Evolutionary conservation across 2,797 vertebrate species (phyloP).

Genomic region (Etheostoma perlongum): DNA sequence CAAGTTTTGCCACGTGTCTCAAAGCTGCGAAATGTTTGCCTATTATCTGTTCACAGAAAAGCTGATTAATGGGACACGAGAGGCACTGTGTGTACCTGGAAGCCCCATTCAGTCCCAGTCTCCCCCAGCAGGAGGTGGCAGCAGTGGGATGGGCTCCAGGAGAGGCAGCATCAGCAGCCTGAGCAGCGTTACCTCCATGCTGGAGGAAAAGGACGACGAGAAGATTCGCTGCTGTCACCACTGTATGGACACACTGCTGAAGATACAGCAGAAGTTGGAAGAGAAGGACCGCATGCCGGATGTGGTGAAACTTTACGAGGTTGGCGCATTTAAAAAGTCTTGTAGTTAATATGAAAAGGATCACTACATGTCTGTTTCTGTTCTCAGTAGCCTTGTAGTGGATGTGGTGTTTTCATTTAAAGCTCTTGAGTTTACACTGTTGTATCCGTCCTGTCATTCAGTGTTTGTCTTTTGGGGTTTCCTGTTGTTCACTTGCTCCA

Average conservation of each 20-base stretch:
- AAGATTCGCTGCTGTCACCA: constrained; percentile 95
- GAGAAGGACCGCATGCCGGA: constrained; percentile 92
- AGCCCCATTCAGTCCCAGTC: constrained; percentile 88
- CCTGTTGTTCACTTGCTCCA: constrained; percentile 46
- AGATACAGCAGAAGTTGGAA: constrained; percentile 93
- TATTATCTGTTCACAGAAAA: constrained; percentile 84
- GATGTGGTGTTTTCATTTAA: constrained; percentile 19
- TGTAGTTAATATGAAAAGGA: background rate
- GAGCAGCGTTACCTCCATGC: constrained; percentile 93
- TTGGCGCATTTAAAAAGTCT: constrained; percentile 22
- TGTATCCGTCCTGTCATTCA: constrained; percentile 44
- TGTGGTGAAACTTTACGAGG: constrained; percentile 95
- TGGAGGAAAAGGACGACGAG: constrained; percentile 97
- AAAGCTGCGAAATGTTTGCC: background rate
- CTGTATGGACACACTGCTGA: constrained; percentile 93
- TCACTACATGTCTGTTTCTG: background rate
- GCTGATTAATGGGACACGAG: constrained; percentile 92
- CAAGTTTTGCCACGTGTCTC: background rate
- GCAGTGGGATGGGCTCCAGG: constrained; percentile 87
- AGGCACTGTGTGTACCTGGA: constrained; percentile 86
- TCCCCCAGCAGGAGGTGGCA: constrained; percentile 72
- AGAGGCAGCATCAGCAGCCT: constrained; percentile 95
- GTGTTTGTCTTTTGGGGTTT: constrained; percentile 32
- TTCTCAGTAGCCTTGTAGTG: background rate
- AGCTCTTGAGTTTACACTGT: constrained; percentile 32